Conservation (phyloP, 2,888 invertebrate species). For the Tanaodytes sp. region DNA sequence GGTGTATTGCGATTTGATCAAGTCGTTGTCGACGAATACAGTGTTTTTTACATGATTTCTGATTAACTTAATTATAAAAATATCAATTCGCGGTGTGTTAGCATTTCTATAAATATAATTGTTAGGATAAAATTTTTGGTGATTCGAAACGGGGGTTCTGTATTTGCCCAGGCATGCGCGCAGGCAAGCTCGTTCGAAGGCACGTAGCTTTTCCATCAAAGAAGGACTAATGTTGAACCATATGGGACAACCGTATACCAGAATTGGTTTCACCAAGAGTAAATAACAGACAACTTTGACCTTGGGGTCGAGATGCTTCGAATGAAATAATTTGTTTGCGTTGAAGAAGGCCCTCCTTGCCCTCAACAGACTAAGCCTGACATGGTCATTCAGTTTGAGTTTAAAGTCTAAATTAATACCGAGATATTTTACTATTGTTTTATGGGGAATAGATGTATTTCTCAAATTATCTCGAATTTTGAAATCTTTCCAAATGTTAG, state of each 20-base stretch:
- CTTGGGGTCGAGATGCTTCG: constrained; percentile 15
- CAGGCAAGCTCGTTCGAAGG: constrained; percentile 51
- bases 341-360: constrained; percentile 42
- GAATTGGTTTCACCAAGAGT: constrained; percentile 42
- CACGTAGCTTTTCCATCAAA: constrained; percentile 44
- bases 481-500: background rate
- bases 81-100: constrained; percentile 25
- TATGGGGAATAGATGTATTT: background rate
- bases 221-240: constrained; percentile 50
- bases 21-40: background rate
- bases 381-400: background rate
- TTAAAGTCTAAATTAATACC: background rate
- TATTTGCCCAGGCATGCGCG: constrained; percentile 32
- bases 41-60: constrained; percentile 16
- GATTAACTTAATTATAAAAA: constrained; percentile 14
- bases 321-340: constrained; percentile 37
- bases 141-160: constrained; percentile 4
- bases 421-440: constrained; percentile 11
- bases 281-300: constrained; percentile 49
- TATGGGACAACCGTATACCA: constrained; percentile 42
- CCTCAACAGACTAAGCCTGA: constrained; percentile 30
- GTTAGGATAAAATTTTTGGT: constrained; percentile 9
- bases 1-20: background rate
- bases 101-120: constrained; percentile 21
- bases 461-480: background rate